Evolutionary conservation across 23 tunicate species (phyloP), one percentile per base, ranked within the genome.

Genomic region (Ciona savignyi): DNA sequence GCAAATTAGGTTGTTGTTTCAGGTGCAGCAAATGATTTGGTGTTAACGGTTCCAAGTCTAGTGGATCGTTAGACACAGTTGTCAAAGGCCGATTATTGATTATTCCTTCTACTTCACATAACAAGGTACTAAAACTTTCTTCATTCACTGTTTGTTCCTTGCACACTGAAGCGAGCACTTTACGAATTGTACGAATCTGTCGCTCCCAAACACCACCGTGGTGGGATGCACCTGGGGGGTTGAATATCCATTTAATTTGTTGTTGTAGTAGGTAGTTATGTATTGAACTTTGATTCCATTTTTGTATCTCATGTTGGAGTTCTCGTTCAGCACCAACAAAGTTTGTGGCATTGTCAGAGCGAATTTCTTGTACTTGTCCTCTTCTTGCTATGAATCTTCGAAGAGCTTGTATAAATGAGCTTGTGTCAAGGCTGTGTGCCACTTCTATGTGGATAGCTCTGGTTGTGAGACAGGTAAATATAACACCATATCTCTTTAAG

Each of bases 381-480:
- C n/a, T n/a, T n/a, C n/a, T n/a, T n/a, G n/a, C n/a, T n/a, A n/a
- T n/a, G n/a, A n/a, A n/a, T n/a, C n/a, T n/a, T n/a, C n/a, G n/a
- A n/a, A n/a, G n/a, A n/a, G n/a, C n/a, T n/a, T n/a, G n/a, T n/a
- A n/a, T n/a, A 51, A 75, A 75, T 22, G 87, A 82, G 2, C 27
- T 27, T 0, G 80, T 82, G 2, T 66, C 66, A 70, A 82, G 33
- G n/a, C 73, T 48, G 60, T 76, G 65, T 27, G 68, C 68, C 11
- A 74, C 68, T 34, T 82, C 81, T 32, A 82, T 56, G 60, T 82
- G 87, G 15, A 68, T 66, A 3, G 87, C 87, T 2, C 68, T 51
- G 2, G 73, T 32, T 4, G 69, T 51, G 34, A 74, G 23, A 27
- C 87, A 75, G 0, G 80, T 74, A 23, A 75, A 75, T 1, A 82